Evolutionary conservation across 2,113 vertebrate genomes (phyloP).

Genomic region (Aegithalos caudatus): DNA sequence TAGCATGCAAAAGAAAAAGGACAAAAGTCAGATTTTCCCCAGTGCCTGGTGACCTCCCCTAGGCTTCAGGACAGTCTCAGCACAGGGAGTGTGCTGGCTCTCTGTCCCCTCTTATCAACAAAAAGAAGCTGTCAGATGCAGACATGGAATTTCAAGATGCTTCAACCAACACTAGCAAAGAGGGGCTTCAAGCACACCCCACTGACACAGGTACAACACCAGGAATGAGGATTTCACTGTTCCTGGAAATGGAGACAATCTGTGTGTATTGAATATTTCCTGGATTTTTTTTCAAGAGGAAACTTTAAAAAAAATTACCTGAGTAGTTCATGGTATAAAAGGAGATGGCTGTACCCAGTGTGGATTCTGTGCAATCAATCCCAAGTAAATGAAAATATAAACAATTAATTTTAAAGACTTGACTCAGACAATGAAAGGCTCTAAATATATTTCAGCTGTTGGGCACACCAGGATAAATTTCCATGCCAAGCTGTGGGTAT

Average conservation of each 20-base stretch:
- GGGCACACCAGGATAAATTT: neutral
- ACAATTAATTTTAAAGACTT: neutral
- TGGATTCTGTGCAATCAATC: neutral
- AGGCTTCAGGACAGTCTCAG: neutral
- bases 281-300: neutral
- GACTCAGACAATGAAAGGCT: neutral
- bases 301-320: neutral
- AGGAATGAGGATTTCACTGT: neutral
- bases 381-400: neutral
- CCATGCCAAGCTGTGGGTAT: neutral
- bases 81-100: neutral
- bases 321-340: neutral
- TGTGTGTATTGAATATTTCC: neutral
- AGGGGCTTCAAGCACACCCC: neutral
- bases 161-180: neutral
- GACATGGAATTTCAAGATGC: neutral
- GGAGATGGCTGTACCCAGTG: neutral
- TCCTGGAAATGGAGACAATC: neutral
- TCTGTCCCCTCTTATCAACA: neutral
- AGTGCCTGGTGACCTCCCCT: neutral
- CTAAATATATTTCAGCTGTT: neutral
- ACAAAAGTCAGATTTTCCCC: neutral
- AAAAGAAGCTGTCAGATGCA: neutral
- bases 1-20: neutral
- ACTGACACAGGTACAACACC: neutral